Evolutionary conservation across 2,888 invertebrate genomes (phyloP).

Genomic region (Phyto melanocephala): DNA sequence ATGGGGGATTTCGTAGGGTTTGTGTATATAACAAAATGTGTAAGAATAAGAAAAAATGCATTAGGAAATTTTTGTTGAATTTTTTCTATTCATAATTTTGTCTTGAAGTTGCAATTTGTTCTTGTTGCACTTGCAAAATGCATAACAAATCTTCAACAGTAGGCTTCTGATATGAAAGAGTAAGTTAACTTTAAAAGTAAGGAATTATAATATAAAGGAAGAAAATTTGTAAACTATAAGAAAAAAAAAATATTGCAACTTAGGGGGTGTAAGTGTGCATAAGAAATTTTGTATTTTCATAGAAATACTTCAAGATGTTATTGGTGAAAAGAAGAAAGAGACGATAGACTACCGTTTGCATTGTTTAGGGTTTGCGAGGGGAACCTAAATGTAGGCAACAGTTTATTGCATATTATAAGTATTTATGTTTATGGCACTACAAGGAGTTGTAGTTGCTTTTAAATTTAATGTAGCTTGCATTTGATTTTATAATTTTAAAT

Average conservation of each 20-base stretch:
- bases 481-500: conserved; percentile 33
- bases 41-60: conserved; percentile 46
- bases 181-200: conserved; percentile 24
- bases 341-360: too few relatives aligned
- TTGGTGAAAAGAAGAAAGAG: not conserved
- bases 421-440: conserved; percentile 10
- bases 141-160: not conserved
- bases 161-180: conserved; percentile 10
- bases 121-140: conserved; percentile 41
- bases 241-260: not conserved
- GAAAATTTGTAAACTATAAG: conserved; percentile 9
- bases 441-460: conserved; percentile 13
- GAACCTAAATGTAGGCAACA: conserved; percentile 33
- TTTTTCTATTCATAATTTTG: conserved; percentile 14
- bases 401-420: not conserved
- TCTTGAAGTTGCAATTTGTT: conserved; percentile 32
- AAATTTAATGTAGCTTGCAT: conserved; percentile 21
- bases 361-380: not conserved
- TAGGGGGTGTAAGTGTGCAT: not conserved
- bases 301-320: conserved; percentile 8
- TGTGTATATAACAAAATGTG: conserved; percentile 14
- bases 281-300: not conserved
- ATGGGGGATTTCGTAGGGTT: not conserved
- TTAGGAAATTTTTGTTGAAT: not conserved
- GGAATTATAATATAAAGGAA: conserved; percentile 33